Evolutionary conservation across 2,888 invertebrate genomes (phyloP), one percentile per base, ranked within the genome.

Genomic region (Xylophagus ater): DNA sequence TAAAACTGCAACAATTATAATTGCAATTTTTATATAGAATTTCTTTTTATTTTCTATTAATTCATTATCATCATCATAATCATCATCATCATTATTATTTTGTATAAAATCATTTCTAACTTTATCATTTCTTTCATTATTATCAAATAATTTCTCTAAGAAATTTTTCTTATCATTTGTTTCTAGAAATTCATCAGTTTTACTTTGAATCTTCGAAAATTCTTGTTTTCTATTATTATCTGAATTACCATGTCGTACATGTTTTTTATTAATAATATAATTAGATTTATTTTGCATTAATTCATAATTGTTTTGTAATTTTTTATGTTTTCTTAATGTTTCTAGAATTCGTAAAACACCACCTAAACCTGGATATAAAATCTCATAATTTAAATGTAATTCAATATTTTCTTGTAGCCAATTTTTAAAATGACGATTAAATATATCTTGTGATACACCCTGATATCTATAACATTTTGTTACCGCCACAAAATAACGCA

Each of bases 311-410:
- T n/a, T n/a, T n/a, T n/a, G n/a, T n/a, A n/a, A n/a, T n/a, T n/a
- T n/a, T n/a, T n/a, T n/a, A 23, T 25, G 20, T 10, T 23, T 8
- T 24, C 24, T 52, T 14, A 58, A 33, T 10, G 53, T 49, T 42
- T 59, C 57, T 6, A 53, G 43, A 29, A 65, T 49, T 41, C 59
- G 51, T 10, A 65, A 38, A 1, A 59, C 43, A 2, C 55, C 61
- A 1, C 63, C 65, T 3, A 65, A 43, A 0, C 62, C 62, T 1
- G 65, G 65, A 50, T 65, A 65, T 33, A 64, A 55, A 14, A 51
- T 33, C 2, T 59, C 57, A 45, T 63, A 62, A 3, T 45, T 44
- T 17, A 62, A 51, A 49, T 61, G 61, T 28, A 49, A 33, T 21
- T 56, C 49, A 2, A 65, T 34, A 13, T 52, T 55, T 13, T 60